These are phyloP conservation scores for Elephas maximus DNA, from an alignment of 2,113 vertebrate species.

Conservation along the genomic window DNA sequence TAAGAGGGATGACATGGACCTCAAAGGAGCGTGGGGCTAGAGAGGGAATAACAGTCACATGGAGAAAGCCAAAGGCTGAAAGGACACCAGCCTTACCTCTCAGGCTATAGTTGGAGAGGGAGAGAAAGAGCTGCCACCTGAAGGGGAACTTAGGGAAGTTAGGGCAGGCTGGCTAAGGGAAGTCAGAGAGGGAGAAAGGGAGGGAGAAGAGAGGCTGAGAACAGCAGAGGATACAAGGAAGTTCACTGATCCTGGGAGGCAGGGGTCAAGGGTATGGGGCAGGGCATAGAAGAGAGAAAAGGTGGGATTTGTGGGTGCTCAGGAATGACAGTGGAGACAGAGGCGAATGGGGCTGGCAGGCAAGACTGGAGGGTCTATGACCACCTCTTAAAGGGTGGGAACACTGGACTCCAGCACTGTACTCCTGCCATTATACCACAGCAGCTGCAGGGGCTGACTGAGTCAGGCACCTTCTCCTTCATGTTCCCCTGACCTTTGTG, in stretches of 20 bases:
- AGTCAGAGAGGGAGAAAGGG: too few species aligned
- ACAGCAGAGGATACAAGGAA: too few species aligned
- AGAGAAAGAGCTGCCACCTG: background rate
- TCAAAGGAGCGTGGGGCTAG: background rate
- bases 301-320: background rate
- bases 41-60: background rate
- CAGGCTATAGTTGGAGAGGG: background rate
- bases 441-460: accelerated
- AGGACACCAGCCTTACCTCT: too few species aligned
- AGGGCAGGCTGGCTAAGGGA: background rate
- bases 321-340: background rate
- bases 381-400: too few species aligned
- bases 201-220: too few species aligned
- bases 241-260: too few species aligned
- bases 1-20: background rate
- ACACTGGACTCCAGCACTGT: accelerated
- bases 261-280: background rate
- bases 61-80: too few species aligned
- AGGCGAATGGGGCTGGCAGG: too few species aligned
- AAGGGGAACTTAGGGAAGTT: background rate
- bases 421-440: accelerated
- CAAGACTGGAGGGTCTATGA: too few species aligned
- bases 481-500: background rate
- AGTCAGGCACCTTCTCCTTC: background rate
- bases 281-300: too few species aligned